Percentiles rank a stretch among this genome's conserved stretches.
phyloP scores from a whole-genome alignment of 1,140 invertebrate species.

The Drosophila micromelanica region DNA sequence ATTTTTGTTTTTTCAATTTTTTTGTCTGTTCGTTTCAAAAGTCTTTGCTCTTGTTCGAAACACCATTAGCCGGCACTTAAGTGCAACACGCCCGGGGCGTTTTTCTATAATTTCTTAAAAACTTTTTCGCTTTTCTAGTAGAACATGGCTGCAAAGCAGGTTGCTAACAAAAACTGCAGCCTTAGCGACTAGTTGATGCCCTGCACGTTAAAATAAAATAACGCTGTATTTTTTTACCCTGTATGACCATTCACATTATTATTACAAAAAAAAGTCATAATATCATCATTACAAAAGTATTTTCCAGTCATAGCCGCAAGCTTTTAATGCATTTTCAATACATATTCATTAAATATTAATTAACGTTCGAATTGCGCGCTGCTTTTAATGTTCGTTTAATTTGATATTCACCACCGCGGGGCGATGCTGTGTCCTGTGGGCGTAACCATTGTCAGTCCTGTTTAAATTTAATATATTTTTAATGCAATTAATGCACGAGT shows the following conservation, averaged over 20 bases:
- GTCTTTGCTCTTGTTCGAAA: conserved; percentile 9
- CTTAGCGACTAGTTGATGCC: not conserved
- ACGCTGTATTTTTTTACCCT: no score
- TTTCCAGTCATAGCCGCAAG: conserved; percentile 16
- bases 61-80: conserved; percentile 31
- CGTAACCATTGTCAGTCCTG: conserved; percentile 24
- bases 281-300: conserved; percentile 27
- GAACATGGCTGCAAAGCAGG: conserved; percentile 2
- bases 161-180: not conserved
- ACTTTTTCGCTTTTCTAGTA: conserved; percentile 32
- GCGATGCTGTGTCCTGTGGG: conserved; percentile 6
- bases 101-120: not conserved
- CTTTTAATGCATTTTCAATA: conserved; percentile 71
- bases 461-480: conserved; percentile 63
- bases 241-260: no score
- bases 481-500: conserved; percentile 58
- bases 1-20: conserved; percentile 4
- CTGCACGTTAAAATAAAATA: not conserved
- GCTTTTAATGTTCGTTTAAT: conserved; percentile 66
- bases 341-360: conserved; percentile 76
- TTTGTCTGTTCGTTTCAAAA: not conserved
- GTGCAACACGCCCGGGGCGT: conserved; percentile 49
- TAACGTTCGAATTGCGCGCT: conserved; percentile 35
- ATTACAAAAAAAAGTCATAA: not conserved
- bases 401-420: conserved; percentile 55